Base-by-base conservation (phyloP, 2,113 vertebrate species). In the Oryzias javanicus region DNA sequence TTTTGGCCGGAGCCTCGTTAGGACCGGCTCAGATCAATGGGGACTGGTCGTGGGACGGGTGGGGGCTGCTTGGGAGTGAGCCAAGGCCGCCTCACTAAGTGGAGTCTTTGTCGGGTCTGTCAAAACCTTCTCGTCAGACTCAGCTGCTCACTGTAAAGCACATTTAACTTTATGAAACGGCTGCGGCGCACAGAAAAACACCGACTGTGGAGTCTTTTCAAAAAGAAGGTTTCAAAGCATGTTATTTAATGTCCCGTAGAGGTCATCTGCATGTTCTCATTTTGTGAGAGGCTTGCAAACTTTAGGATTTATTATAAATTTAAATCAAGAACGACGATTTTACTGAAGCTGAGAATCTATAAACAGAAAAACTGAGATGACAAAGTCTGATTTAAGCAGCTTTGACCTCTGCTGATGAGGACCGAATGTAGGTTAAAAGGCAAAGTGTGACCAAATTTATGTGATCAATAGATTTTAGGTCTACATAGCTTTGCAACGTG, bases 41-140 rank as follows among this genome's bases (percentile, higher is more conserved):
- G 14, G 56, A 46, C 79, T 53, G 57, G 66, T 57, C 54, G 53
- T 59, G 62, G 69, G 67, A 76, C 65, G 70, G 44, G 24, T 64
- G 66, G 74, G 75, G 68, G 75, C 69, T 81, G 75, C 83, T 80
- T 81, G 85, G 85, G 76, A 75, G 59, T 29, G 35, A 3, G 85
- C 88, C 88, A 86, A 79, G 54, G 58, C 70, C 45, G 75, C 69
- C 63, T 74, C 80, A 68, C 79, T 86, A 76, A 83, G 68, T 79
- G 74, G 66, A 45, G 50, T 80, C 82, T 80, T 91, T 89, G 86
- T 90, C 65, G 60, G 65, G 67, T 53, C 84, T 88, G 88, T 90
- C 87, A 89, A 67, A 90, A 68, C 79, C 78, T 85, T 89, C 81
- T 86, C 85, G 76, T 91, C 86, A 86, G 60, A 76, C 86, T 75